These are phyloP conservation scores for Zaprionus kolodkinae DNA, from an alignment of 1,140 invertebrate genomes.

Conservation along the genomic window DNA sequence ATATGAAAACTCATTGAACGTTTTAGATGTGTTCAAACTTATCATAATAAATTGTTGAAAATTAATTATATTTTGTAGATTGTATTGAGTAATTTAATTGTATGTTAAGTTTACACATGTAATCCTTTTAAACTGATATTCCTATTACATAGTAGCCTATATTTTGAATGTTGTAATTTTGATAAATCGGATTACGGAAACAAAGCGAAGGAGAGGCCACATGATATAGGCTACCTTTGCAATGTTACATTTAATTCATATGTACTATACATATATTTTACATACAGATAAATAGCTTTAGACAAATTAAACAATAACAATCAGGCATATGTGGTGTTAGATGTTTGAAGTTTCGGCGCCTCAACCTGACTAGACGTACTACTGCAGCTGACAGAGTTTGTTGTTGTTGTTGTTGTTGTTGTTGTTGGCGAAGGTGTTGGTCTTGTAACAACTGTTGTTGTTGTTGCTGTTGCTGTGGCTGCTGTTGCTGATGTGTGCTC, in stretches of 20 bases:
- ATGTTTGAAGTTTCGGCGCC: not conserved
- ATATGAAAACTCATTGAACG: too few species aligned
- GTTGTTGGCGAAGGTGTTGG: constrained; percentile 3
- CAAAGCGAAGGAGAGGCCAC: not conserved
- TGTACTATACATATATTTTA: not conserved
- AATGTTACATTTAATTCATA: not conserved
- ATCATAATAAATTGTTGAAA: too few species aligned
- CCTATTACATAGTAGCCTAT: not conserved
- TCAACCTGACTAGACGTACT: not conserved
- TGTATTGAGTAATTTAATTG: too few species aligned
- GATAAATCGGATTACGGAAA: not conserved
- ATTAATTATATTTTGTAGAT: too few species aligned
- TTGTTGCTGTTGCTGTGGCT: not conserved
- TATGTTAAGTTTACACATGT: too few species aligned
- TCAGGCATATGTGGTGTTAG: not conserved
- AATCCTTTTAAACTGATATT: too few species aligned
- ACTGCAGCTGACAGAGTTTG: not conserved
- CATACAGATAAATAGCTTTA: not conserved
- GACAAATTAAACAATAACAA: constrained; percentile 3
- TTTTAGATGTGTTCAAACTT: too few species aligned
- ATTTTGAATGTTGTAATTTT: not conserved
- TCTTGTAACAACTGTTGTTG: not conserved
- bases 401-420: not conserved
- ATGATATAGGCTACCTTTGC: not conserved
- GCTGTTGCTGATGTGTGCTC: not conserved